Evolutionary conservation across 2,888 invertebrate genomes (phyloP).

Genomic region (Sesia bembeciformis): DNA sequence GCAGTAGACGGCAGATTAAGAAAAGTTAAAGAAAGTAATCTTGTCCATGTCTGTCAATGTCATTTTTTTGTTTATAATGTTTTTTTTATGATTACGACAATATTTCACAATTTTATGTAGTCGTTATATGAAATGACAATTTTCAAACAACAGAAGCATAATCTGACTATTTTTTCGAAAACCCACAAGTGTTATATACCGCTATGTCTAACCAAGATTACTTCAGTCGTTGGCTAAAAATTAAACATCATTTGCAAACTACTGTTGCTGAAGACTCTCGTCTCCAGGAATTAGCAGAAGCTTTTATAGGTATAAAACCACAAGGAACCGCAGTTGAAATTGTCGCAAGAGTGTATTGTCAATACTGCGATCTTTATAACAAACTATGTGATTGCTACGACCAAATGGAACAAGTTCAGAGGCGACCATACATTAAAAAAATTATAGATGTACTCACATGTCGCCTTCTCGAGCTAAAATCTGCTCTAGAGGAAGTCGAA

Average conservation of each 20-base stretch:
- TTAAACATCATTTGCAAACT: constrained; percentile 36
- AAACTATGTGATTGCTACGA: constrained; percentile 75
- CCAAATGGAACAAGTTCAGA: constrained; percentile 77
- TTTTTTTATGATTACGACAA: no score
- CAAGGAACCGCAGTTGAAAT: constrained; percentile 62
- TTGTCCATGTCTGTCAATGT: no score
- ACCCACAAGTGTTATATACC: neutral
- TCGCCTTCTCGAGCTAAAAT: constrained; percentile 75
- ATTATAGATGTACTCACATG: constrained; percentile 75
- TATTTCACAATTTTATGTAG: no score
- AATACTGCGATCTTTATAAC: constrained; percentile 70
- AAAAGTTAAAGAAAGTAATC: no score
- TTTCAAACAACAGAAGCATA: no score
- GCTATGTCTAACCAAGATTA: constrained; percentile 50
- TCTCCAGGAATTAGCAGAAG: constrained; percentile 41
- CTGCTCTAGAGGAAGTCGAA: constrained; percentile 71
- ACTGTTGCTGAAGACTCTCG: constrained; percentile 39
- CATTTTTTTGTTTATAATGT: no score
- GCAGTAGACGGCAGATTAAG: no score
- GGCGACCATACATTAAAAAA: constrained; percentile 68
- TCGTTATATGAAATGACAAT: no score
- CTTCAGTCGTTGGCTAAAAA: constrained; percentile 47
- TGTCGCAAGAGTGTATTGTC: constrained; percentile 64
- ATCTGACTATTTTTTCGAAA: no score
- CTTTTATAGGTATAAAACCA: constrained; percentile 47